phyloP scores from a whole-genome alignment of 2,888 invertebrate genomes.

The Coenonympha arcania region DNA sequence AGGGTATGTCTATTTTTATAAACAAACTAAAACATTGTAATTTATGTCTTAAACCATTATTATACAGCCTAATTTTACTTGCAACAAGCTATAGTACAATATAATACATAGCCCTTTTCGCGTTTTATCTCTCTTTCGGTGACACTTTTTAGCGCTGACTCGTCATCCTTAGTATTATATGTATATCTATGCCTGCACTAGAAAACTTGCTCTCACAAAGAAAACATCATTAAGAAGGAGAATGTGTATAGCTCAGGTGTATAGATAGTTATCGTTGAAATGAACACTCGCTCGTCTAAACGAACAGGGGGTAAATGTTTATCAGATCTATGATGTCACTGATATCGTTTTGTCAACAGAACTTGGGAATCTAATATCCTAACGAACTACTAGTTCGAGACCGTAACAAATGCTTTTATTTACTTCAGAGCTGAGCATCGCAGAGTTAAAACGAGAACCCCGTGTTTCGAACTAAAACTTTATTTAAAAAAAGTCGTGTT shows the following conservation, averaged over 20 bases:
- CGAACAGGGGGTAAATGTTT: not conserved
- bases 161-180: no score
- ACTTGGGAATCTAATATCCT: slow-evolving; percentile 26
- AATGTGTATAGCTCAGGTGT: not conserved
- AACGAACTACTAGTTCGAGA: slow-evolving; percentile 49
- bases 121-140: no score
- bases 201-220: not conserved
- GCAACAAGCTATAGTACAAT: no score
- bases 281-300: not conserved
- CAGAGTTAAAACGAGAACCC: not conserved
- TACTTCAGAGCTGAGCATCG: slow-evolving; percentile 1
- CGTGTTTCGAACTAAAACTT: not conserved
- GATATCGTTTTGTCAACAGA: slow-evolving; percentile 8
- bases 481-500: not conserved
- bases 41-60: no score
- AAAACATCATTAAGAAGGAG: not conserved
- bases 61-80: no score
- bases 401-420: slow-evolving; percentile 16
- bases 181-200: no score
- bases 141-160: no score
- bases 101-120: no score
- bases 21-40: no score
- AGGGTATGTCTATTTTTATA: no score
- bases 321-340: not conserved
- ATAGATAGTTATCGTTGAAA: not conserved